Base-by-base conservation (phyloP, 2,888 invertebrate genomes). In the Epistrophella euchroma region DNA sequence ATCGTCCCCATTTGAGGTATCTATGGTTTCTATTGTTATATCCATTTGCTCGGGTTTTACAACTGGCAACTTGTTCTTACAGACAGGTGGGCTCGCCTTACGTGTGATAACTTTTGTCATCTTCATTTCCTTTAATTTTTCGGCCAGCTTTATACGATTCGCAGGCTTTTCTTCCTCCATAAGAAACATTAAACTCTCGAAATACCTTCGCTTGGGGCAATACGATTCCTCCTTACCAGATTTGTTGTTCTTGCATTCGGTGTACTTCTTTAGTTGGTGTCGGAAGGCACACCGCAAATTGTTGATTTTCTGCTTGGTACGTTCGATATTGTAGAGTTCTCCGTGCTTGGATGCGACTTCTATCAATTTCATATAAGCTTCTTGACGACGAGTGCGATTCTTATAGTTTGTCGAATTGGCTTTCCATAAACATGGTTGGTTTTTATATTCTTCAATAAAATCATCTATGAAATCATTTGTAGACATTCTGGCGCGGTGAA, bases 261-360 rank as follows among this genome's bases (percentile, higher is more conserved):
- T 91, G 60, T 91, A 91, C 74, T 92, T 92, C 19, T 92, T 91
- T 11, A 92, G 88, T 78, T 92, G 92, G 75, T 92, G 92, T 15
- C 92, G 90, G 88, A 92, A 92, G 55, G 92, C 92, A 85, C 92
- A 92, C 7, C 92, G 88, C 40, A 92, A 89, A 89, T 92, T 92
- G 89, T 92, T 92, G 78, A 92, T 92, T 88, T 92, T 92, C 86
- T 92, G 92, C 88, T 92, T 92, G 4, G 92, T 92, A 71, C 92
- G 89, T 75, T 92, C 92, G 32, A 92, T 91, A 88, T 92, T 92
- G 81, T 92, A 92, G 50, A 90, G 90, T 86, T 92, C 92, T 10
- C 92, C 92, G 89, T 92, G 92, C 89, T 91, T 92, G n/a, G 90
- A 90, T 1, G 92, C 92, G 17, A 92, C 91, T 58, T 91, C 91